Evolutionary conservation across 1,140 invertebrate species (phyloP).

Genomic region (Danaus plexippus): DNA sequence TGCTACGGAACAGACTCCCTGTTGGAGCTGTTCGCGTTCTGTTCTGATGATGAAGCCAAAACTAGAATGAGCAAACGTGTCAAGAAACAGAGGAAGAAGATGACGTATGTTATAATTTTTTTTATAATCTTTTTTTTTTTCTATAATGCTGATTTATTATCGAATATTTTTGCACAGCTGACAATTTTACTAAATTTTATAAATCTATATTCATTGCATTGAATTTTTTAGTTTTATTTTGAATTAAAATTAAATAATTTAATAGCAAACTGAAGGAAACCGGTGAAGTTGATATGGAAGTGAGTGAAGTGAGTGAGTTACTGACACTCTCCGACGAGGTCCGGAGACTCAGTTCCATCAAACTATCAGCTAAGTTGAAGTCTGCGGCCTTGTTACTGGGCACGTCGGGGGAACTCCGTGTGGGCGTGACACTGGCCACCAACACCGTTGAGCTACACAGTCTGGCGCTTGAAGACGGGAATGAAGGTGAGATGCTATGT

Average conservation of each 20-base stretch:
- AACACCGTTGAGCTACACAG: constrained; percentile 81
- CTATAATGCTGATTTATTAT: too few relatives aligned
- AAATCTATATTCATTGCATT: too few relatives aligned
- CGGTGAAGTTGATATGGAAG: constrained; percentile 35
- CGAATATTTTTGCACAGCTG: too few relatives aligned
- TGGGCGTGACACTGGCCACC: constrained; percentile 76
- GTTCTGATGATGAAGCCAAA: constrained; percentile 81
- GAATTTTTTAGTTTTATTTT: too few relatives aligned
- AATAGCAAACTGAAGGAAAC: constrained; percentile 56
- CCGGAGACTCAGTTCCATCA: constrained; percentile 77
- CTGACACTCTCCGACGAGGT: constrained; percentile 82
- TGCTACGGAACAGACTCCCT: constrained; percentile 87
- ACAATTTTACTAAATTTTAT: too few relatives aligned
- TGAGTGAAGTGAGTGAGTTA: constrained; percentile 40
- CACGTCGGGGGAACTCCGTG: constrained; percentile 77
- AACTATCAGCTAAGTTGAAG: constrained; percentile 79
- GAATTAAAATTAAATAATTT: constrained; percentile 3
- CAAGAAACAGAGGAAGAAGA: constrained; percentile 81
- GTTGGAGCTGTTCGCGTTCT: constrained; percentile 89
- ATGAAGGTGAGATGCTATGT: constrained; percentile 59
- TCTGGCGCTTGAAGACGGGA: constrained; percentile 46
- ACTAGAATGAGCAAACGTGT: constrained; percentile 80
- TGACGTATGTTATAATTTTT: constrained; percentile 63
- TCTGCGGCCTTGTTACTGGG: constrained; percentile 79
- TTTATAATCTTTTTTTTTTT: too few relatives aligned